Evolutionary conservation across 1,140 invertebrate genomes (phyloP), one percentile per base, ranked within the genome.

Genomic region (Drosophila simulans): DNA sequence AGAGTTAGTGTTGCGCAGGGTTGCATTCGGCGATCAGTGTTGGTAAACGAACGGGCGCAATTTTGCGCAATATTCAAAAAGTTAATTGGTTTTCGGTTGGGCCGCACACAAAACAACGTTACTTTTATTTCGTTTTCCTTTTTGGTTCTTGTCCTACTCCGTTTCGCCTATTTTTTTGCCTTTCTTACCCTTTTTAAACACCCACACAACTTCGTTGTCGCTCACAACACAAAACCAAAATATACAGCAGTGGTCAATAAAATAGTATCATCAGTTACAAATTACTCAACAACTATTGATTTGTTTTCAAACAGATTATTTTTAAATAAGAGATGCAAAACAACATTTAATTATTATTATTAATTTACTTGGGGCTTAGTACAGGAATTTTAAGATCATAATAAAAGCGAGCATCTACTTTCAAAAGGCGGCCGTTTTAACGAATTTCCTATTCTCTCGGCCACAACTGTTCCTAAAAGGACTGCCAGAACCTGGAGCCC

Each of bases 61-160:
- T 56, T 64, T 88, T 68, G 73, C 68, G 58, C 77, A 52, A 74
- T 59, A 60, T 88, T 82, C 51, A 55, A 58, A 58, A 70, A 75
- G 45, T 66, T 42, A 42, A 60, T 60, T 35, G 39, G 37, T 49
- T 68, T 68, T 68, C 10, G 27, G 45, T 65, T 64, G 62, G 17
- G 48, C 45, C 17, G 20, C 34, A 48, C 42, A 45, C 22, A 48
- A 48, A 65, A 39, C 43, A 39, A 34, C 49, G 27, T 35, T 52
- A 52, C 31, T 20, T 34, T 31, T 65, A 12, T 48, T 51, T 12
- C 17, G 39, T 17, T 63, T 59, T 43, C 43, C 59, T 52, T 35
- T 64, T 64, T 12, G 34, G 35, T 40, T 65, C 13, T 27, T 49
- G 63, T 51, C 63, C 43, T 64, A 17, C 43, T 64, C 56, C 42